Evolutionary conservation across 2,888 invertebrate genomes (phyloP), one percentile per base, ranked within the genome.

Genomic region (Cerceris rybyensis): DNA sequence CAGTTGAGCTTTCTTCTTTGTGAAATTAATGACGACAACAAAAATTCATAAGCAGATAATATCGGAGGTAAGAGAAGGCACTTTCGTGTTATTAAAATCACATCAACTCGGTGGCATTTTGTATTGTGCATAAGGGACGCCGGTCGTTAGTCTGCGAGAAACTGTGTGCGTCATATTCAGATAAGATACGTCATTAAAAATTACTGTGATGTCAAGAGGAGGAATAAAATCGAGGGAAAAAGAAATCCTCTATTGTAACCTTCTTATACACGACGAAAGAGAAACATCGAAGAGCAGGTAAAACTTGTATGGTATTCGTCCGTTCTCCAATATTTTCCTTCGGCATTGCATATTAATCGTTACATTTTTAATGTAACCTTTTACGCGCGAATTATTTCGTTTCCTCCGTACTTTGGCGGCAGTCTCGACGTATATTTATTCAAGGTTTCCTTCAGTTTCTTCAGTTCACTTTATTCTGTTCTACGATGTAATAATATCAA

Each of bases 81-180:
- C 42, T 58, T 75, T 16, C 16, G 65, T 17, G 39, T 67, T 63
- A 70, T 76, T 70, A 70, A 63, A 78, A 70, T 76, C 54, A 49
- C 61, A 67, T 70, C 55, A 75, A 60, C 60, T 54, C 50, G 43
- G 60, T 68, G 49, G 50, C 49, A 60, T 76, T 65, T 65, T 50
- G 46, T 52, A 9, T 57, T 46, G 49, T 52, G 8, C 49, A 52
- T 43, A 63, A 63, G 46, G 13, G n/a, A 52, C 17, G 52, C 61
- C n/a, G 58, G 42, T 70, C 63, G 66, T 67, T 73, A 67, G 41
- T 50, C 7, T 6, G 16, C 17, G 41, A n/a, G 43, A 17, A 69
- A 28, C 28, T 42, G 41, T 55, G 55, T 42, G 17, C 28, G 49
- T 43, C 28, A 14, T 46, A 42, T n/a, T 75, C 17, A 50, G 55